Evolutionary conservation across 1,140 invertebrate genomes (phyloP), one percentile per base, ranked within the genome.

Genomic region (Sitobion miscanthi): DNA sequence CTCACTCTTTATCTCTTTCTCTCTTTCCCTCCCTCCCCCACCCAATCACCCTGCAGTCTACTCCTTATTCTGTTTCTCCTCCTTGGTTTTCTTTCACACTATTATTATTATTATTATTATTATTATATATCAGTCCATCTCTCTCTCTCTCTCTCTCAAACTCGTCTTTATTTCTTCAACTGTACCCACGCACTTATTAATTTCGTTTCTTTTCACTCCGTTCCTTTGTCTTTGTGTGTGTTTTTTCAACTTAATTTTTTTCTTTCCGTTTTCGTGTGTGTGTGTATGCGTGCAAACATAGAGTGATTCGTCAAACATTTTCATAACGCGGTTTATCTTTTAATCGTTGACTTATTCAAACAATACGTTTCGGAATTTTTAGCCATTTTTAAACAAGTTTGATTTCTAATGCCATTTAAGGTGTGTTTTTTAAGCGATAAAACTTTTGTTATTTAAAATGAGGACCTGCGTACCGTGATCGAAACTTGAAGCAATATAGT

Each of bases 21-120:
- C 82, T n/a, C 11, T 69, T 4, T 69, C 3, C n/a, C 30, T 69
- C 57, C 30, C 25, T 11, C 25, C 1, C 6, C 7, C 2, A 6
- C 7, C 25, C 6, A 25, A 6, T 57, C 25, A 30, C 57, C 11
- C 30, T 69, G 17, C 38, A 38, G 38, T 77, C 62, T 77, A 23
- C n/a, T n/a, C 30, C 17, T 77, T 77, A 17, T 20, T 77, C n/a
- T 77, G n/a, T 30, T 77, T n/a, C 5, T 35, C n/a, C 62, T n/a
- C n/a, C 62, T n/a, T 23, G 62, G n/a, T 77, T 77, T 77, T 77
- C 62, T 77, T 77, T 77, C 62, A 77, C 62, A 77, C 62, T 77
- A 77, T 77, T 77, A 77, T 77, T 77, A 69, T 69, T 62, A 77
- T 77, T 77, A 69, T 69, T 62, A 69, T n/a, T 77, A 77, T 77